Evolutionary conservation across 2,888 invertebrate genomes (phyloP).

Genomic region (Diaphora mendica): DNA sequence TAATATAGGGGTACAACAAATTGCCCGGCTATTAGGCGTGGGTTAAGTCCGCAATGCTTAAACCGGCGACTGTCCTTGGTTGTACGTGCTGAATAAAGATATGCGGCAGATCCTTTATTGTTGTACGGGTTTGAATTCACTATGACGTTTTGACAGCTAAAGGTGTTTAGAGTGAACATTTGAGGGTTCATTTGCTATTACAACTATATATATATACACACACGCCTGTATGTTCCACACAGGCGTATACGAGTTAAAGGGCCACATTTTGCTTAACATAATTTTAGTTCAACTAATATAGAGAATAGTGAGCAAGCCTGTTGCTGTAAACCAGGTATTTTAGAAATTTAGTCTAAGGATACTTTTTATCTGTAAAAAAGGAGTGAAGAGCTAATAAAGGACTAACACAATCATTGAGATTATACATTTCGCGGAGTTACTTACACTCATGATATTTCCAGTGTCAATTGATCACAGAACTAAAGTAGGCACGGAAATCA

Average conservation of each 20-base stretch:
- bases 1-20: constrained; percentile 49
- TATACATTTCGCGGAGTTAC: neutral
- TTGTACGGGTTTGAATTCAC: neutral
- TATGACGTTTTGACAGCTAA: neutral
- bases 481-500: no score
- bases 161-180: neutral
- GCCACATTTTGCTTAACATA: no score
- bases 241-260: neutral
- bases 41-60: constrained; percentile 37
- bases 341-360: neutral
- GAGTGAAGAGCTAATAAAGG: no score
- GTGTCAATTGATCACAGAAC: no score
- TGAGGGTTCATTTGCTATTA: neutral
- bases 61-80: constrained; percentile 25
- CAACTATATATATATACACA: neutral
- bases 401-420: no score
- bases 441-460: neutral
- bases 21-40: constrained; percentile 49
- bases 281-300: neutral
- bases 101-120: neutral
- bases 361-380: no score
- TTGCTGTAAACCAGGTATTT: neutral
- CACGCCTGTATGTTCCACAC: neutral
- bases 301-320: neutral
- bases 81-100: constrained; percentile 10